A percentile compares a stretch with the other conserved stretches of the same genome.
Evolutionary conservation across 2,797 vertebrate species (phyloP).

Genomic region (Taeniopygia guttata): DNA sequence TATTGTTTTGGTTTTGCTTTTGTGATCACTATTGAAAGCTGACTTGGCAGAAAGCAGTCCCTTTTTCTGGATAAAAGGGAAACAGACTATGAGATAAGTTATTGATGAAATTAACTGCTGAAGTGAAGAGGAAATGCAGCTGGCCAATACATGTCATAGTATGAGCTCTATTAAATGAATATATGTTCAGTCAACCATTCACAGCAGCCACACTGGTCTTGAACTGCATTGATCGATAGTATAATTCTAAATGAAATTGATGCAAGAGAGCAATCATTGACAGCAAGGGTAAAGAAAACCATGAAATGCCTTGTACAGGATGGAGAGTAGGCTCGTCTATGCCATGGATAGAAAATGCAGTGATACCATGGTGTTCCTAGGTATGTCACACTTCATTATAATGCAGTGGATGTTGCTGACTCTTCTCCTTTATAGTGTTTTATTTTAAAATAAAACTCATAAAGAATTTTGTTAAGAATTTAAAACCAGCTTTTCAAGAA

Average conservation of each 20-base stretch:
- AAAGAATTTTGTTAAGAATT: neutral
- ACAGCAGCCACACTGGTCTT: slow-evolving; percentile 80
- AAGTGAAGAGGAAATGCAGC: slow-evolving; percentile 76
- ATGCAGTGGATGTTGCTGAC: neutral
- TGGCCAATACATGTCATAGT: slow-evolving; percentile 73
- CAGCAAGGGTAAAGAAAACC: slow-evolving; percentile 89
- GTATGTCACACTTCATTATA: neutral
- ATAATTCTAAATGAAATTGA: slow-evolving; percentile 95
- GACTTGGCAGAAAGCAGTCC: slow-evolving; percentile 61
- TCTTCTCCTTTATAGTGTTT: neutral
- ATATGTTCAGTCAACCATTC: slow-evolving; percentile 71
- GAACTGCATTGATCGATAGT: slow-evolving; percentile 89
- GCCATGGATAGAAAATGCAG: neutral
- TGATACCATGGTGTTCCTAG: neutral
- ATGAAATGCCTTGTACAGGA: slow-evolving; percentile 84
- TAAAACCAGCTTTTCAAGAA: neutral
- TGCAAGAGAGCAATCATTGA: slow-evolving; percentile 90
- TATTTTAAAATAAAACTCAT: neutral
- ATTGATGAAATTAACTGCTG: slow-evolving; percentile 76
- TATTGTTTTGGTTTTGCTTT: slow-evolving; percentile 53
- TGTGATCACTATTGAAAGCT: slow-evolving; percentile 68
- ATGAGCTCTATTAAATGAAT: slow-evolving; percentile 74
- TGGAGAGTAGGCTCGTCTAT: slow-evolving; percentile 79
- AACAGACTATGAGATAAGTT: slow-evolving; percentile 71
- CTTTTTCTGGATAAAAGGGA: slow-evolving; percentile 67